Base-by-base conservation (phyloP, 2,797 vertebrate species). In the Loris lydekkerianus region DNA sequence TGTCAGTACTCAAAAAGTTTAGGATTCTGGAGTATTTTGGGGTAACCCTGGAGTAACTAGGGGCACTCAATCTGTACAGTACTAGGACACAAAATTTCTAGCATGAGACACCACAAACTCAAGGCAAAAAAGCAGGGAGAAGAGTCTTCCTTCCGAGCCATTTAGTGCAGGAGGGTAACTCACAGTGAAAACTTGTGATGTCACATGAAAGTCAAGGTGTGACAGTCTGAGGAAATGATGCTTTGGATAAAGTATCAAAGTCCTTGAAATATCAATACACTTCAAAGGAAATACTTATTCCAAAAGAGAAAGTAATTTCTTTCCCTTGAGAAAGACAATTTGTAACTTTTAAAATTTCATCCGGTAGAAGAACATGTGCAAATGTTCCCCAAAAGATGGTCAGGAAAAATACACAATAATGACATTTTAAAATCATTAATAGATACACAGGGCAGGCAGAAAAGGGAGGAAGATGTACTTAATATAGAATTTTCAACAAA, bases 261-360 rank as follows among this genome's bases (percentile, higher is more conserved):
- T 73, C 84, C 80, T 92, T 96, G 91, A 96, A 97, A 98, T 94
- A 95, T 29, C 97, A 97, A 97, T n/a, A 96, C 89, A 96, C 97
- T 96, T 98, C 92, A 96, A 98, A 98, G 89, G 84, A 98, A 97
- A 86, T 89, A 37, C 97, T 95, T 63, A 73, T 82, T 29, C 61
- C 89, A 93, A 85, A 96, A 95, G 93, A 94, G 95, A 97, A 98
- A 96, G 98, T 92, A 97, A 97, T 97, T 96, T 93, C 91, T 65
- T 93, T 92, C 14, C 93, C 91, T 89, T 96, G 88, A 97, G 97
- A 95, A 97, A 96, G 86, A 94, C 1, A 2, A 97, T 88, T 91
- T 92, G 93, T 69, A 94, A 96, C 96, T 97, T 97, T 95, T 96
- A 95, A 93, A 85, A 92, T 96, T 97, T 96, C 95, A 96, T 87